A percentile compares a stretch with the other conserved stretches of the same genome.
Conservation (phyloP, 2,113 vertebrate species). For the Pituophis catenifer region DNA sequence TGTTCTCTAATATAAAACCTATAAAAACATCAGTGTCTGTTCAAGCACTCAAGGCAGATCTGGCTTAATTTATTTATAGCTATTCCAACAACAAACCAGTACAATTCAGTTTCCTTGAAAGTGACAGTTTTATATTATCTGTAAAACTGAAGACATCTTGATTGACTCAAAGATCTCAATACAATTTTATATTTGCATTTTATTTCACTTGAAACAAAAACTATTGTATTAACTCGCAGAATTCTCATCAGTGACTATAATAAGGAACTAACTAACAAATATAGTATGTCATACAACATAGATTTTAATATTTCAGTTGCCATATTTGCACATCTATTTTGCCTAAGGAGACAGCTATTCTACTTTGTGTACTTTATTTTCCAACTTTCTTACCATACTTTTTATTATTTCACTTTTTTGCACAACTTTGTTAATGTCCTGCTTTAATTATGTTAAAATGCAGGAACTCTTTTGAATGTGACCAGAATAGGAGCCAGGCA, state of each 20-base stretch:
- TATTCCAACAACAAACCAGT: not conserved
- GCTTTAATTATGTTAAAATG: not conserved
- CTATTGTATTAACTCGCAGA: not conserved
- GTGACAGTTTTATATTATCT: not conserved
- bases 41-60: not conserved
- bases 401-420: not conserved
- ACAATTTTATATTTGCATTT: not conserved
- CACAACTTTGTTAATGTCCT: not conserved
- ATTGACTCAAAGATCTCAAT: not conserved
- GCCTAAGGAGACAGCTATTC: not conserved
- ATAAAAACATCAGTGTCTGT: not conserved
- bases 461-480: not conserved
- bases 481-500: no score
- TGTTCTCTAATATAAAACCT: not conserved
- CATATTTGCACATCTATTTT: not conserved
- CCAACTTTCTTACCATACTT: not conserved
- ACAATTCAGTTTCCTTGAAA: not conserved
- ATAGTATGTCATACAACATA: not conserved
- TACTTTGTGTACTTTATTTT: not conserved
- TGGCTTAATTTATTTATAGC: not conserved
- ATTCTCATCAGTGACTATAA: not conserved
- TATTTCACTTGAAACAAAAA: not conserved
- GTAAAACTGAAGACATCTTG: not conserved
- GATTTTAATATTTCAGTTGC: not conserved
- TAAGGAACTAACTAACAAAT: not conserved